These are phyloP conservation scores for Drosophila monieri DNA, from an alignment of 2,888 invertebrate species.

Conservation along the genomic window DNA sequence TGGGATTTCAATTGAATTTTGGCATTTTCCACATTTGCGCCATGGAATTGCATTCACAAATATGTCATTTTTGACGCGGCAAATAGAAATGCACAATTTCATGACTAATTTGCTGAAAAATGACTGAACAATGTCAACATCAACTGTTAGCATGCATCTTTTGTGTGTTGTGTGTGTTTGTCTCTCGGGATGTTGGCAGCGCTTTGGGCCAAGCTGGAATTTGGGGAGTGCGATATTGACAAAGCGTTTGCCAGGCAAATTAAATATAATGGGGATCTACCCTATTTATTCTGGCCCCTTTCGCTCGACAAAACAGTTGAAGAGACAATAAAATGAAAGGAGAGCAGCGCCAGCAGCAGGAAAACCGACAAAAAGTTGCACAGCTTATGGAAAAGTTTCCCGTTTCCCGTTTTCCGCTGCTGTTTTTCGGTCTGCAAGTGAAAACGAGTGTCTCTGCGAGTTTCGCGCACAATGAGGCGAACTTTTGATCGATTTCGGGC, in stretches of 20 bases:
- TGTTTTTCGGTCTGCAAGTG: conserved; percentile 28
- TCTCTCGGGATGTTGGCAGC: conserved; percentile 67
- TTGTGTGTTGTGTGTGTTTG: conserved; percentile 36
- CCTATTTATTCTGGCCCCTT: conserved; percentile 34
- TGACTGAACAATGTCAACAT: conserved; percentile 62
- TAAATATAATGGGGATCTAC: conserved; percentile 68
- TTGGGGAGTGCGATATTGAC: conserved; percentile 66
- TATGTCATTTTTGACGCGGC: conserved; percentile 46
- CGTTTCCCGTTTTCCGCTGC: neutral
- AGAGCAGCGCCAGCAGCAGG: conserved; percentile 30
- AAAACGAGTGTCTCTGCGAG: conserved; percentile 22
- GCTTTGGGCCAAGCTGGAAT: conserved; percentile 69
- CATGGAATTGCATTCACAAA: conserved; percentile 28
- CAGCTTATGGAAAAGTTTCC: conserved; percentile 60
- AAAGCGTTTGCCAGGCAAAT: conserved; percentile 73
- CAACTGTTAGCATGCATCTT: conserved; percentile 61
- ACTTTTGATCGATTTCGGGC: conserved; percentile 67
- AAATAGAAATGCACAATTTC: conserved; percentile 61
- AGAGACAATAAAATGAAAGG: conserved; percentile 49
- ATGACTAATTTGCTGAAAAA: conserved; percentile 70
- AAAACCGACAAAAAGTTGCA: conserved; percentile 39
- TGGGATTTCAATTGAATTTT: conserved; percentile 44
- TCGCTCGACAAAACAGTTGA: conserved; percentile 39
- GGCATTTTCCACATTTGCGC: conserved; percentile 21
- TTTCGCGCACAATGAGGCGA: conserved; percentile 18